phyloP scores from a whole-genome alignment of 1,140 invertebrate genomes.

The Drosophila subobscura region DNA sequence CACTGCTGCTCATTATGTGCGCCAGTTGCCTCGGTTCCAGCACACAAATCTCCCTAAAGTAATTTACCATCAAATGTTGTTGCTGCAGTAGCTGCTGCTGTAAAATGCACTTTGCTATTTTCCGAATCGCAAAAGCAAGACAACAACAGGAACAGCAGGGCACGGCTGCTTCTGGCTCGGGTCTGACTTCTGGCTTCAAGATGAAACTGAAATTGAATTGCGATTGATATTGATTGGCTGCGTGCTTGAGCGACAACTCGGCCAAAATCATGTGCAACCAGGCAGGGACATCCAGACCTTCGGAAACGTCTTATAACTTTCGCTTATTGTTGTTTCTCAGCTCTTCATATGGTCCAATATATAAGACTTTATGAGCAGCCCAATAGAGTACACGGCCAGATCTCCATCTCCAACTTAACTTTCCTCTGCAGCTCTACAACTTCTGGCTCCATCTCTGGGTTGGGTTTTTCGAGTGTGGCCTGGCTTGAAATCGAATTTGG shows the following conservation, averaged over 20 bases:
- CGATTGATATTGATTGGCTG: conserved; percentile 81
- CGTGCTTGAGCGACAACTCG: conserved; percentile 77
- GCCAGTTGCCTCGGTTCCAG: conserved; percentile 41
- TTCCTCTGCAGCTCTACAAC: neutral
- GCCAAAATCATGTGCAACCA: conserved; percentile 68
- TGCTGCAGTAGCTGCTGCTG: conserved; percentile 28
- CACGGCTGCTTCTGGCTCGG: neutral
- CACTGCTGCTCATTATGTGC: conserved; percentile 68
- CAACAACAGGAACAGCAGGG: conserved; percentile 25
- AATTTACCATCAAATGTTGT: conserved; percentile 69
- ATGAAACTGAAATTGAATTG: conserved; percentile 81
- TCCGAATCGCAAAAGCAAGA: conserved; percentile 65
- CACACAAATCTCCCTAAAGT: conserved; percentile 73
- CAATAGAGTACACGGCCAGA: conserved; percentile 8
- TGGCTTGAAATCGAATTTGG: conserved; percentile 71
- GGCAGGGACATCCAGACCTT: conserved; percentile 52
- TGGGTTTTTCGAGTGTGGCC: conserved; percentile 45
- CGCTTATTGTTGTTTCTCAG: conserved; percentile 62
- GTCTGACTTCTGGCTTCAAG: conserved; percentile 72
- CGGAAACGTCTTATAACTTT: conserved; percentile 62
- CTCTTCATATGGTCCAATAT: neutral
- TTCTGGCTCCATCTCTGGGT: conserved; percentile 6
- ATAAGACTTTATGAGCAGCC: conserved; percentile 45
- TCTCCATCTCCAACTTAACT: no score
- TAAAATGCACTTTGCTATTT: conserved; percentile 76